Percentiles rank a stretch among this genome's conserved stretches.
These are phyloP conservation scores for Epirrhoe tristata DNA, from an alignment of 2,888 invertebrate species.

Conservation along the genomic window DNA sequence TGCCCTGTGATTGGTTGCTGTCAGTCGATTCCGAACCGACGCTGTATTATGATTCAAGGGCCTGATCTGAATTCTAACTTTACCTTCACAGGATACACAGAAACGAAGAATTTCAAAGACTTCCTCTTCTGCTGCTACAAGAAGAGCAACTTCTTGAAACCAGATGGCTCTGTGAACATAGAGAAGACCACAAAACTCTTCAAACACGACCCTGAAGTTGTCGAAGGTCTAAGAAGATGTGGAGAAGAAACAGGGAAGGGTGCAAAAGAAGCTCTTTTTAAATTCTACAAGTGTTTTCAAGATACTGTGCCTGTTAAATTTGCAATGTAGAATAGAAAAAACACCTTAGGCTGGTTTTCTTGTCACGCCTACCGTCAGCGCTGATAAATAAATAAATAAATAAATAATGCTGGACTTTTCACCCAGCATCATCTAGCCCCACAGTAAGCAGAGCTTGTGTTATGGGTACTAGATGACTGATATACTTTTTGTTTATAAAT, in stretches of 20 bases:
- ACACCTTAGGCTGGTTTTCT: too few species aligned
- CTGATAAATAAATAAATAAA: too few species aligned
- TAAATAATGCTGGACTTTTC: too few species aligned
- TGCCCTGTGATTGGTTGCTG: too few species aligned
- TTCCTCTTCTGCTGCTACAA: slow-evolving; percentile 37
- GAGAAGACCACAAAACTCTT: slow-evolving; percentile 23
- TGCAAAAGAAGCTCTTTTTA: slow-evolving; percentile 27
- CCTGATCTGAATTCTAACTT: neutral
- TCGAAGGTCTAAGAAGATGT: slow-evolving; percentile 28
- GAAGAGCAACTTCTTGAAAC: slow-evolving; percentile 17
- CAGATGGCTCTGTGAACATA: slow-evolving; percentile 26
- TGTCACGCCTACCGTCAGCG: too few species aligned
- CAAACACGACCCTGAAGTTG: slow-evolving; percentile 19
- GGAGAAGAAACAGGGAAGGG: slow-evolving; percentile 17
- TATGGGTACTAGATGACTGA: too few species aligned
- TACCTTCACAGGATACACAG: slow-evolving; percentile 29
- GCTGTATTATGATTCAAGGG: too few species aligned
- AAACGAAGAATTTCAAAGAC: slow-evolving; percentile 31
- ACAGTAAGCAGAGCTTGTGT: too few species aligned
- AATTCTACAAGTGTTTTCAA: slow-evolving; percentile 40
- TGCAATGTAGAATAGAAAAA: slow-evolving; percentile 13
- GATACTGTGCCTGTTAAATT: slow-evolving; percentile 31
- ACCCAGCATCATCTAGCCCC: too few species aligned
- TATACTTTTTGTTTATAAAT: too few species aligned
- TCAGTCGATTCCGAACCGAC: too few species aligned